phyloP scores from a whole-genome alignment of 2,113 vertebrate genomes.

The Grus americana region DNA sequence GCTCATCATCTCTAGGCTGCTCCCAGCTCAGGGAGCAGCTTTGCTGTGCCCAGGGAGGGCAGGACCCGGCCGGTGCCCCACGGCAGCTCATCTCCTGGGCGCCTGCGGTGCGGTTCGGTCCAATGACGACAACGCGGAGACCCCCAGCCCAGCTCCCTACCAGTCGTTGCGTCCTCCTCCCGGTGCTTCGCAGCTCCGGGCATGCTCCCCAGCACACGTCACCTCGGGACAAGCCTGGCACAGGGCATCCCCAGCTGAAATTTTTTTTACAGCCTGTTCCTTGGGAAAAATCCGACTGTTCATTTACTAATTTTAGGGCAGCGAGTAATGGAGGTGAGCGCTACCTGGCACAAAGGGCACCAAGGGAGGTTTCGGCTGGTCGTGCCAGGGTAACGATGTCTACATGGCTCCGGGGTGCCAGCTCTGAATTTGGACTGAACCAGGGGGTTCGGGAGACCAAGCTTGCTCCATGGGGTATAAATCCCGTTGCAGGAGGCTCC shows the following conservation, averaged over 20 bases:
- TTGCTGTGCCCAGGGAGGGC: background rate
- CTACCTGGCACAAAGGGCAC: constrained; percentile 24
- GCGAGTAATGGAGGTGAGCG: background rate
- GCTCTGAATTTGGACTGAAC: background rate
- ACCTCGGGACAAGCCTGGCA: background rate
- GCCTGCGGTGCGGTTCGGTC: fast-evolving
- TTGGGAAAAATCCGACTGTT: constrained; percentile 9
- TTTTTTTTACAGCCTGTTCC: background rate
- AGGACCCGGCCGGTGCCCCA: background rate
- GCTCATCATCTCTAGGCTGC: background rate
- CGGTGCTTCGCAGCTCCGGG: background rate
- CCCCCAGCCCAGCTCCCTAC: background rate
- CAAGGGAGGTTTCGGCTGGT: background rate
- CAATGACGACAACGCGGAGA: fast-evolving
- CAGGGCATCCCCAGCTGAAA: background rate
- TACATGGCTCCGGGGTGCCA: background rate
- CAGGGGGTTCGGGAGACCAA: background rate
- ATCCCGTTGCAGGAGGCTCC: background rate
- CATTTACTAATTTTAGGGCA: background rate
- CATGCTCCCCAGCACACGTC: background rate
- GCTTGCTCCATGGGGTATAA: background rate
- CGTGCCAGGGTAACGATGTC: background rate
- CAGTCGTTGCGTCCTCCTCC: background rate
- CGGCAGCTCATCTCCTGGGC: background rate
- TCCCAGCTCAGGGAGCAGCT: background rate